These are phyloP conservation scores for Bombus consobrinus DNA, from an alignment of 1,140 invertebrate genomes.

Conservation along the genomic window DNA sequence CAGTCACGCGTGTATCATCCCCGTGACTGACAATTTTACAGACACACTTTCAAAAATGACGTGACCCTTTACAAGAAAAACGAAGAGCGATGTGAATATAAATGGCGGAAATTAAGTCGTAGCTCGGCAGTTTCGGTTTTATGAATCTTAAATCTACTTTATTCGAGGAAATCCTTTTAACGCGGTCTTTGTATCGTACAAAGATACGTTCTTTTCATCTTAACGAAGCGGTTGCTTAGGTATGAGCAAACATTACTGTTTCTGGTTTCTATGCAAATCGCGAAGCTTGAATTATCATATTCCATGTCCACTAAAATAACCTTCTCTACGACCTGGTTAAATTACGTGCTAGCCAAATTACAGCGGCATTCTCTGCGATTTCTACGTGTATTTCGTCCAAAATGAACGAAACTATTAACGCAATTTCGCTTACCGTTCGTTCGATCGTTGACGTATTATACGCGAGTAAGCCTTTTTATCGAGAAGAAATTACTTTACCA, in stretches of 20 bases:
- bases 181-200: background rate
- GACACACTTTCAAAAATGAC: background rate
- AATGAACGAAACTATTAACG: background rate
- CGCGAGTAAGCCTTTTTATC: background rate
- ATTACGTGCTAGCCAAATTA: conserved; percentile 22
- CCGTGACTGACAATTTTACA: background rate
- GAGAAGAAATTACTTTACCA: background rate
- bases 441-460: background rate
- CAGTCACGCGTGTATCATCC: background rate
- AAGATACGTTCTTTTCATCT: background rate
- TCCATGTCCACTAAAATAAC: background rate
- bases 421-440: too few relatives aligned
- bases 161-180: background rate
- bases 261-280: conserved; percentile 18
- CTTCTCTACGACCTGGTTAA: conserved; percentile 14
- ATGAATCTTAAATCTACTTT: background rate
- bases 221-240: background rate
- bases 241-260: background rate
- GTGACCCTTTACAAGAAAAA: background rate
- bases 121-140: background rate
- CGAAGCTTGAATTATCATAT: conserved; percentile 27
- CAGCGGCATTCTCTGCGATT: background rate
- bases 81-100: background rate
- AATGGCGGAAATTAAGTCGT: background rate
- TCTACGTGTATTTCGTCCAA: background rate